Evolutionary conservation across 2,797 vertebrate species (phyloP).

Genomic region (Acrocephalus scirpaceus): DNA sequence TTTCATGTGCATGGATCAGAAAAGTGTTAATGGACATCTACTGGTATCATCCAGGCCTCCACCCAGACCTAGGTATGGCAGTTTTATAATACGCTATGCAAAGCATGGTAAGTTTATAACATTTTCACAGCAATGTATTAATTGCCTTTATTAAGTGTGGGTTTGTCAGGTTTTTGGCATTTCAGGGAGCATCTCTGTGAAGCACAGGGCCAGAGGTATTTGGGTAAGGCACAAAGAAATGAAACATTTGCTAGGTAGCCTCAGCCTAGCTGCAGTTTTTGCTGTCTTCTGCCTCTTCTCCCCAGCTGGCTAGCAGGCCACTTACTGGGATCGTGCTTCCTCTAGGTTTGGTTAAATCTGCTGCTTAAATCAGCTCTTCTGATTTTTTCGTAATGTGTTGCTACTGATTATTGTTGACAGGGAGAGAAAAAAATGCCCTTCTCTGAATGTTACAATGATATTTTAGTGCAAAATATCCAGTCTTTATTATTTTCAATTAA

Average conservation of each 20-base stretch:
- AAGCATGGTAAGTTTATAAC: neutral
- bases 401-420: neutral
- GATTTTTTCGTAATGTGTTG: neutral
- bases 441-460: neutral
- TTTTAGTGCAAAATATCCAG: neutral
- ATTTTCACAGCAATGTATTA: neutral
- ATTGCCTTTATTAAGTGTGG: neutral
- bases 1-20: neutral
- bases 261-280: neutral
- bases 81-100: neutral
- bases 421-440: neutral
- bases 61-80: neutral
- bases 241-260: neutral
- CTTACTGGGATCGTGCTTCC: neutral
- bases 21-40: neutral
- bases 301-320: neutral
- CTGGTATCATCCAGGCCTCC: neutral
- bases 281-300: neutral
- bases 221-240: neutral
- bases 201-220: neutral
- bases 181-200: neutral
- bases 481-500: slow-evolving; percentile 19
- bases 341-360: neutral
- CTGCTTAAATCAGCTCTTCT: neutral
- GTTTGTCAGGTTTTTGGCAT: neutral